Percentiles rank a stretch among this genome's conserved stretches.
phyloP scores from a whole-genome alignment of 2,113 vertebrate species.

The Desmodus rotundus region DNA sequence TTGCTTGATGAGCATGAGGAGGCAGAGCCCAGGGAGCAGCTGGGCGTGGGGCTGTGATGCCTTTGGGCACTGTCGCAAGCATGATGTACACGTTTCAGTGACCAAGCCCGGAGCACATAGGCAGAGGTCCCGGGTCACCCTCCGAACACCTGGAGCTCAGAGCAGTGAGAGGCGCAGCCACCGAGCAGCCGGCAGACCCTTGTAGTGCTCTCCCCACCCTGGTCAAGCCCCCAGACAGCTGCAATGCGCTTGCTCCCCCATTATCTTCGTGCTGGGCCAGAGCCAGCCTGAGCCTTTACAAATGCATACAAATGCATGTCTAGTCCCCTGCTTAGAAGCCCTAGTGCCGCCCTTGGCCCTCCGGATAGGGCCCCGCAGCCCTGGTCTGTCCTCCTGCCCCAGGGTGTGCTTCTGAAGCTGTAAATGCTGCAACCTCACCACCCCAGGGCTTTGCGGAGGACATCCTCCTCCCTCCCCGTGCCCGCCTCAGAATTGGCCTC shows the following conservation, averaged over 20 bases:
- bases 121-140: background rate
- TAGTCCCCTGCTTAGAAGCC: background rate
- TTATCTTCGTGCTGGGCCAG: background rate
- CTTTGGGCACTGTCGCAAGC: background rate
- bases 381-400: background rate
- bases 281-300: background rate
- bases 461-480: no score
- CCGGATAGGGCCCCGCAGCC: background rate
- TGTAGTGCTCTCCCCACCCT: background rate
- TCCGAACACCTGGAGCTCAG: background rate
- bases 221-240: background rate
- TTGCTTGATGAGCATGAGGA: background rate
- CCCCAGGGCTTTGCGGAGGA: background rate
- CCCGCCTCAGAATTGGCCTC: background rate
- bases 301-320: background rate
- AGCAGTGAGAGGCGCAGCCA: background rate
- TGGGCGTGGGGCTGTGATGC: background rate
- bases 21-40: background rate
- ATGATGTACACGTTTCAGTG: background rate
- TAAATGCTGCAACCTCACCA: background rate
- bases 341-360: background rate
- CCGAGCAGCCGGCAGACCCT: rapidly evolving
- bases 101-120: background rate
- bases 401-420: background rate
- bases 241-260: background rate